Evolutionary conservation across 2,888 invertebrate species (phyloP).

Genomic region (Pollenia amentaria): DNA sequence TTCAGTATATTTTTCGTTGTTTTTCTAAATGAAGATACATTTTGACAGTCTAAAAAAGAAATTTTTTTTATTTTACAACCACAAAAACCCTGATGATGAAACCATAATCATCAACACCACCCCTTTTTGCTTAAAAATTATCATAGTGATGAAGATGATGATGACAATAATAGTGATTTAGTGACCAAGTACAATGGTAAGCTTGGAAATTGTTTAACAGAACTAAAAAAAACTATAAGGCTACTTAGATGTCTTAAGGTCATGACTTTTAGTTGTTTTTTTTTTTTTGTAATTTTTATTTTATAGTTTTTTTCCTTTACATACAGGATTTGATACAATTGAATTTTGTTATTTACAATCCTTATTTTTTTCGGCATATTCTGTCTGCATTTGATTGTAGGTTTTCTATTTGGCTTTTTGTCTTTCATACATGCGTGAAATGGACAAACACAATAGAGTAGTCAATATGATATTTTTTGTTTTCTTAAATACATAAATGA

Average conservation of each 20-base stretch:
- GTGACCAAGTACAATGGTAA: slow-evolving; percentile 26
- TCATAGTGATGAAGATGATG: slow-evolving; percentile 15
- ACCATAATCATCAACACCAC: slow-evolving; percentile 30
- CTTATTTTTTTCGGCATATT: slow-evolving; percentile 34
- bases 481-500: neutral
- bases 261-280: slow-evolving; percentile 45
- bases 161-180: slow-evolving; percentile 43
- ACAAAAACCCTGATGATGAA: slow-evolving; percentile 26
- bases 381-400: slow-evolving; percentile 31
- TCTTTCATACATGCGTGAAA: neutral
- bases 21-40: slow-evolving; percentile 50
- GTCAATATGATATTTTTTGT: neutral
- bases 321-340: slow-evolving; percentile 13
- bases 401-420: neutral
- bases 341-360: slow-evolving; percentile 50
- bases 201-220: slow-evolving; percentile 24
- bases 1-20: neutral
- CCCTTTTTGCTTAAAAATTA: slow-evolving; percentile 3
- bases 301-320: neutral
- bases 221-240: slow-evolving; percentile 27
- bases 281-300: slow-evolving; percentile 3
- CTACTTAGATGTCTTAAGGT: slow-evolving; percentile 36
- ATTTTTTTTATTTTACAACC: slow-evolving; percentile 17
- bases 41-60: slow-evolving; percentile 18
- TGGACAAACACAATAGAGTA: slow-evolving; percentile 8